Base-by-base conservation (phyloP, 2,797 vertebrate genomes). In the Neoniphon sammara region DNA sequence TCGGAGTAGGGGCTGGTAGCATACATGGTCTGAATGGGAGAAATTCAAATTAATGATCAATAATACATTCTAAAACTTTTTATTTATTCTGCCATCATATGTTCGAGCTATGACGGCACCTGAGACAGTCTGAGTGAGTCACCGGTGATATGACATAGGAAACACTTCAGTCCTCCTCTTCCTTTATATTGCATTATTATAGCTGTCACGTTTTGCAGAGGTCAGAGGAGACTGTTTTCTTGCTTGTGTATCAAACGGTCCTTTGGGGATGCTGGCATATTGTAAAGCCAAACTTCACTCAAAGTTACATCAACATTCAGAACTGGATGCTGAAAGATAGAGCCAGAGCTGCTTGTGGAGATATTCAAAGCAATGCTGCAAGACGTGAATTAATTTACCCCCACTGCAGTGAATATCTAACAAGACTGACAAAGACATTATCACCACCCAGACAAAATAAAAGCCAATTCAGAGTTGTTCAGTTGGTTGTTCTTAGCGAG, bases 1-100 rank as follows among this genome's bases (percentile, higher is more conserved):
- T 99, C 98, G 0, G 98, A 99, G 91, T 98, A 99, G 0, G 98
- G 98, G 83, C 98, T 99, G 60, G 98, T 97, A 71, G 97, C 96
- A 74, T 97, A 99, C 97, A 99, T 97, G 70, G 96, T 97, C 98
- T 99, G 89, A 60, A 83, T 25, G 80, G 80, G 81, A 50, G 78
- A 73, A 84, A 66, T 70, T 7, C 20, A 78, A 83, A 72, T 11
- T 5, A 20, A 23, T 5, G 21, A 67, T 83, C 11, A 66, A 60
- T 73, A 50, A 63, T 30, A 4, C 31, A 6, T 9, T 11, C 17
- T 39, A 1, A 8, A 58, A 57, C 14, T 12, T 44, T 12, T 44
- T 5, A 14, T 17, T 18, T 46, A 5, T 46, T 46, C 15, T 17
- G 15, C 21, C 1, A 36, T 18, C 12, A 72, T 12, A n/a, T 39